Evolutionary conservation across 2,888 invertebrate species (phyloP), one percentile per base, ranked within the genome.

Genomic region (Creontiades dilutus): DNA sequence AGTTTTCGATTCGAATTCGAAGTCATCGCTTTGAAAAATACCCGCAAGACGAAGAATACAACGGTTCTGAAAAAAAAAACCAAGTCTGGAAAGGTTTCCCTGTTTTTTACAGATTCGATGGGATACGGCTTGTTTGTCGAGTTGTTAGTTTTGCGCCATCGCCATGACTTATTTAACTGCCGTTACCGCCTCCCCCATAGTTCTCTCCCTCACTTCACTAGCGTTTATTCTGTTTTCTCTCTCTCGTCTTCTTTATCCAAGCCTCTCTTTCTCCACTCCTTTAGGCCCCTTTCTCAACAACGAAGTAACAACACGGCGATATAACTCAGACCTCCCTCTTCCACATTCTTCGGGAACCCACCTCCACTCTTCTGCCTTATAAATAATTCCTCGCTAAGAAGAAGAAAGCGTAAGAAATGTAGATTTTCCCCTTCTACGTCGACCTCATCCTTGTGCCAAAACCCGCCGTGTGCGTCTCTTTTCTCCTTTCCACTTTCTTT

Each of bases 301-400:
- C 48, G 82, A 82, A 52, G 76, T 86, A 86, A 86, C 86, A 86
- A 86, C 86, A 86, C n/a, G 75, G 68, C 75, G 75, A 86, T 86
- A 86, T 86, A 86, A 86, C 86, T 86, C 75, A 68, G 86, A 86
- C n/a, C 47, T 47, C 23, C 48, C 48, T 47, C 27, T 47, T 75
- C 52, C n/a, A 23, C 48, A n/a, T 75, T 86, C 27, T 47, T 47
- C 47, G 27, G 16, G n/a, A 14, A 4, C 81, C 48, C 7, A 37
- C 47, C n/a, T 57, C 23, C 12, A 23, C 23, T 68, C 23, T n/a
- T 57, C 57, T n/a, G 57, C 85, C 85, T 85, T 55, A 85, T 85
- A 85, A 85, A 85, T 85, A 85, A 85, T 85, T 85, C 85, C 61
- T 57, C 28, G 55, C 68, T 57, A 57, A 52, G 55, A 85, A 85